These are phyloP conservation scores for Gastracanthus pulcherrimus DNA, from an alignment of 2,888 invertebrate genomes.

Conservation along the genomic window DNA sequence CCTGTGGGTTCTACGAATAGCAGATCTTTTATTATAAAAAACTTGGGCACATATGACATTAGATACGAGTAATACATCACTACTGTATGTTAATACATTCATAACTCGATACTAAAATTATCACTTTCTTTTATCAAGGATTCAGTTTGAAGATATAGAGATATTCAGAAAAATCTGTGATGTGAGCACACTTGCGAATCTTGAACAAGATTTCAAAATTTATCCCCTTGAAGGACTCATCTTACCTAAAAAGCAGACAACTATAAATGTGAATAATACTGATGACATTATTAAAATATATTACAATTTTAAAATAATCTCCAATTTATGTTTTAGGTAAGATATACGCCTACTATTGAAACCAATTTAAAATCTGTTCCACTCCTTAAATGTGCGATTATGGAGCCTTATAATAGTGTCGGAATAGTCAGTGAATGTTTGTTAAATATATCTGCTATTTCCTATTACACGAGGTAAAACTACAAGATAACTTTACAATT, in stretches of 20 bases:
- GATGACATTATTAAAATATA: not conserved
- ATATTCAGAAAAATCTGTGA: constrained; percentile 41
- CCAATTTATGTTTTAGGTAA: constrained; percentile 23
- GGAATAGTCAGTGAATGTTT: constrained; percentile 5
- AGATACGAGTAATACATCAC: constrained; percentile 77
- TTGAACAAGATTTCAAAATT: constrained; percentile 64
- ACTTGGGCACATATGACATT: constrained; percentile 81
- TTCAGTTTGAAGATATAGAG: constrained; percentile 60
- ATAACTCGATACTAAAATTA: not conserved
- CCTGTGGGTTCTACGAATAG: constrained; percentile 79
- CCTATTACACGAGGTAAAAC: constrained; percentile 47
- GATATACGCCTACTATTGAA: constrained; percentile 42
- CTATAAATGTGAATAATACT: constrained; percentile 60
- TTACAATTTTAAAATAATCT: not conserved
- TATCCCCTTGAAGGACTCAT: constrained; percentile 65
- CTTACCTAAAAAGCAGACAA: constrained; percentile 59
- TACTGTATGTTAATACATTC: not conserved
- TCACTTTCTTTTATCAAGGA: constrained; percentile 53
- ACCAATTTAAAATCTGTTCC: constrained; percentile 23
- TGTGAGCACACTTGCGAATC: constrained; percentile 54
- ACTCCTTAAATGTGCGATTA: constrained; percentile 27
- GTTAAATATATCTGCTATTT: constrained; percentile 30
- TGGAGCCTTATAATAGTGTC: constrained; percentile 37
- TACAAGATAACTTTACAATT: not conserved
- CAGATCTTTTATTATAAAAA: constrained; percentile 79